Conservation (phyloP, 2,113 vertebrate species). For the Atherinomorus stipes region DNA sequence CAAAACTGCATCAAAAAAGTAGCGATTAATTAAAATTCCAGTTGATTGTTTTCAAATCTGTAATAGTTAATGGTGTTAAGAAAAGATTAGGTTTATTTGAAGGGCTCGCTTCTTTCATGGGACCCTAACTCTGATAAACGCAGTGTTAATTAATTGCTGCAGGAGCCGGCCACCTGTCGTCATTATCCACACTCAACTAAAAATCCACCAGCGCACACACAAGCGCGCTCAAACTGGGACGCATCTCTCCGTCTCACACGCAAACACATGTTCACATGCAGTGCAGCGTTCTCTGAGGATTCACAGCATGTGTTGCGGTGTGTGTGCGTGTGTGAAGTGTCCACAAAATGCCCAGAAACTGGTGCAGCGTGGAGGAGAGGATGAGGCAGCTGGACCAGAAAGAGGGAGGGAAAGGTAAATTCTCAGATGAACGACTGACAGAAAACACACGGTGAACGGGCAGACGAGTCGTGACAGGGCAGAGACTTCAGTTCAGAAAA, state of each 20-base stretch:
- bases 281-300: slow-evolving; percentile 41
- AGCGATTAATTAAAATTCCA: slow-evolving; percentile 38
- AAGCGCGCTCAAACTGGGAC: slow-evolving; percentile 26
- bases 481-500: slow-evolving; percentile 25
- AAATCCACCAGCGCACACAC: slow-evolving; percentile 32
- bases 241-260: slow-evolving; percentile 7
- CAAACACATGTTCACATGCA: slow-evolving; percentile 20
- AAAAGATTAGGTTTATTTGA: slow-evolving; percentile 25
- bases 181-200: slow-evolving; percentile 54
- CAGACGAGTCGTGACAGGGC: slow-evolving; percentile 40
- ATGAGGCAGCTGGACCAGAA: slow-evolving; percentile 45
- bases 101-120: slow-evolving; percentile 36
- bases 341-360: slow-evolving; percentile 59
- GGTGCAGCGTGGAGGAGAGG: slow-evolving; percentile 47
- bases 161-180: slow-evolving; percentile 65
- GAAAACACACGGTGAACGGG: slow-evolving; percentile 24
- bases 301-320: slow-evolving; percentile 26
- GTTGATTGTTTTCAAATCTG: slow-evolving; percentile 36
- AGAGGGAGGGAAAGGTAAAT: slow-evolving; percentile 16
- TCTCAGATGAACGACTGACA: slow-evolving; percentile 42
- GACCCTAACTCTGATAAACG: slow-evolving; percentile 46
- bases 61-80: slow-evolving; percentile 10
- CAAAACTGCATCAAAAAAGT: slow-evolving; percentile 26
- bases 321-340: slow-evolving; percentile 1
- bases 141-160: slow-evolving; percentile 64